phyloP scores from a whole-genome alignment of 1,140 invertebrate genomes.

The Bombus confusus region DNA sequence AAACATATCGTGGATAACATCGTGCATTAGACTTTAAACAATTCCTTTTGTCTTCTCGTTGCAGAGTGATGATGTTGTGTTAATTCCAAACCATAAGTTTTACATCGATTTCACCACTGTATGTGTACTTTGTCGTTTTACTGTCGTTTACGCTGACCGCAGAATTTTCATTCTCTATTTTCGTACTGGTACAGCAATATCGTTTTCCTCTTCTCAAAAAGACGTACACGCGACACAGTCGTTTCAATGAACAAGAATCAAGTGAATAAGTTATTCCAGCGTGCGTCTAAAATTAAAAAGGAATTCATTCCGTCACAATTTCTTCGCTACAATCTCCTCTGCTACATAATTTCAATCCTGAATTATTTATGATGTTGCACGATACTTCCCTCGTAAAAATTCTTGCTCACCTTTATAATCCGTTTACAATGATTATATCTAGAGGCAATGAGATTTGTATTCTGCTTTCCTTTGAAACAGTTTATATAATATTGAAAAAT shows the following conservation, averaged over 20 bases:
- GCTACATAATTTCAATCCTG: background rate
- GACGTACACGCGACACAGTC: conserved; percentile 22
- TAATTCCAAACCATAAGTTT: conserved; percentile 43
- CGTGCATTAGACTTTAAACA: background rate
- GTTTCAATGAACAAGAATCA: conserved; percentile 28
- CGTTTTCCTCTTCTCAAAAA: conserved; percentile 10
- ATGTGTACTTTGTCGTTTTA: conserved; percentile 55
- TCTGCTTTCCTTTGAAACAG: too few species aligned
- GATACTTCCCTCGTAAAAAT: background rate
- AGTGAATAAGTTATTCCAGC: background rate
- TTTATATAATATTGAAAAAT: background rate
- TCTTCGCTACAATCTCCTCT: background rate
- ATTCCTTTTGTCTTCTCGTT: conserved; percentile 21
- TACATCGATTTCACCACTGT: conserved; percentile 39
- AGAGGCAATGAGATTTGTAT: background rate
- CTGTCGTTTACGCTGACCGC: conserved; percentile 67
- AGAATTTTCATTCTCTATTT: conserved; percentile 72
- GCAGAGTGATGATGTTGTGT: conserved; percentile 31
- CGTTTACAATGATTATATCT: background rate
- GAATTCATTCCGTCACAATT: conserved; percentile 4
- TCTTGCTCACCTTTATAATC: background rate
- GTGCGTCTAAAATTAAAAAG: conserved; percentile 32
- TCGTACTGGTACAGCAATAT: conserved; percentile 60
- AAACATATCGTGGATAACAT: background rate
- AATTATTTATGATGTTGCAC: conserved; percentile 1